phyloP scores from a whole-genome alignment of 2,797 vertebrate genomes.

The Hephaestus fuliginosus region DNA sequence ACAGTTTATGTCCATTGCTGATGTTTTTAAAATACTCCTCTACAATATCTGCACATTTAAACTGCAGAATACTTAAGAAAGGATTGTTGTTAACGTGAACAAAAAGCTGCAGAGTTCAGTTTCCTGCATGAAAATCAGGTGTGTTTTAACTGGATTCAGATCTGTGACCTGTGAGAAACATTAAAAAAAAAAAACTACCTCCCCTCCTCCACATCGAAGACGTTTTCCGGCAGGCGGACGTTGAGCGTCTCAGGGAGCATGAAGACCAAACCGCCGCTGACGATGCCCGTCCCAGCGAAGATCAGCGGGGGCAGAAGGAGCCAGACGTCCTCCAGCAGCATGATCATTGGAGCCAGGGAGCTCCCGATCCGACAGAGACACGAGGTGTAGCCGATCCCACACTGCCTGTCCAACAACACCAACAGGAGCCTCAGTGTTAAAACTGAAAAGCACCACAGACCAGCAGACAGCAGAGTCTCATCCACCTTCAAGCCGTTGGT shows the following conservation, averaged over 20 bases:
- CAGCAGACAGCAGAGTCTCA: neutral
- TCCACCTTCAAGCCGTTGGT: neutral
- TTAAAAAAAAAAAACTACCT: conserved; percentile 48
- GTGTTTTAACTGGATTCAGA: neutral
- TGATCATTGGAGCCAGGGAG: conserved; percentile 75
- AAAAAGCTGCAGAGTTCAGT: too few species aligned
- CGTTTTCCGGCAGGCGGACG: conserved; percentile 67
- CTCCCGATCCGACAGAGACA: conserved; percentile 76
- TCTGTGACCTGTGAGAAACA: neutral
- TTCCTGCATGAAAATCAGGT: too few species aligned
- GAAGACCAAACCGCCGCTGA: conserved; percentile 74
- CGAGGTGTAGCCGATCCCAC: conserved; percentile 78
- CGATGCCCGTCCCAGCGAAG: conserved; percentile 68
- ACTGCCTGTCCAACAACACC: conserved; percentile 70
- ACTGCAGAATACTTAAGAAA: too few species aligned
- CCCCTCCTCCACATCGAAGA: conserved; percentile 73
- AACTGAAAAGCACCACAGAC: too few species aligned
- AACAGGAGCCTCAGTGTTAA: neutral
- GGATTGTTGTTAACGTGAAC: too few species aligned
- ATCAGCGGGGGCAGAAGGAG: conserved; percentile 68
- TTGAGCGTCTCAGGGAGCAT: conserved; percentile 79
- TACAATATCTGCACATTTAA: too few species aligned
- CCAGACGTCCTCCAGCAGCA: conserved; percentile 80
- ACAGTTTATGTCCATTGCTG: too few species aligned
- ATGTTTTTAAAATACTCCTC: too few species aligned